A percentile compares a stretch with the other conserved stretches of the same genome.
These are phyloP conservation scores for Allacma fusca DNA, from an alignment of 2,888 invertebrate genomes.

Conservation along the genomic window DNA sequence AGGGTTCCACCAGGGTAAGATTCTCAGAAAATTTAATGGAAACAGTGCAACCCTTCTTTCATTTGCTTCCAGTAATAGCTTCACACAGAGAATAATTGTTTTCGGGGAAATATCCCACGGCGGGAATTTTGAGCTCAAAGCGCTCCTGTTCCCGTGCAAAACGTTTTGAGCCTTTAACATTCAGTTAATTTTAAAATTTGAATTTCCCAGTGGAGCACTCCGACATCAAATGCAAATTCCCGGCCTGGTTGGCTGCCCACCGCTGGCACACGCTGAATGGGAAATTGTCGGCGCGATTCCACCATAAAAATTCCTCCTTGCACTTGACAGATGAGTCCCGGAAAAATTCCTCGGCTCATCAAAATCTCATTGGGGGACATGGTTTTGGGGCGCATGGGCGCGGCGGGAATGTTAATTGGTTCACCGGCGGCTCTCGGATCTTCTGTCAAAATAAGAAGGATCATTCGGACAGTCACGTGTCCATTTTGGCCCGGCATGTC, in stretches of 20 bases:
- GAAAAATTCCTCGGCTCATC: constrained; percentile 61
- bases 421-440: constrained; percentile 56
- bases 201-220: constrained; percentile 75
- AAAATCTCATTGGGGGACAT: no score
- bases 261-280: constrained; percentile 83
- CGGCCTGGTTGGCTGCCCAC: constrained; percentile 79
- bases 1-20: no score
- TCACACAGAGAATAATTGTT: no score
- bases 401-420: constrained; percentile 1
- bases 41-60: no score
- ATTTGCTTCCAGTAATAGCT: no score
- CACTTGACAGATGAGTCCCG: constrained; percentile 66
- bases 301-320: constrained; percentile 76
- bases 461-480: constrained; percentile 61
- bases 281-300: constrained; percentile 76
- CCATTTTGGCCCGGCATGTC: constrained; percentile 77
- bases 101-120: no score
- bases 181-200: no score
- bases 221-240: constrained; percentile 79
- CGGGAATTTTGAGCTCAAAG: no score
- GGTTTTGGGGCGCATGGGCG: constrained; percentile 39
- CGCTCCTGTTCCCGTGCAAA: no score
- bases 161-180: not conserved
- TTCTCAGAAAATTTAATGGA: no score
- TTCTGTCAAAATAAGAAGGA: constrained; percentile 53